Percentiles rank a stretch among this genome's conserved stretches.
phyloP scores from a whole-genome alignment of 2,113 vertebrate genomes.

The Fulmarus glacialis region DNA sequence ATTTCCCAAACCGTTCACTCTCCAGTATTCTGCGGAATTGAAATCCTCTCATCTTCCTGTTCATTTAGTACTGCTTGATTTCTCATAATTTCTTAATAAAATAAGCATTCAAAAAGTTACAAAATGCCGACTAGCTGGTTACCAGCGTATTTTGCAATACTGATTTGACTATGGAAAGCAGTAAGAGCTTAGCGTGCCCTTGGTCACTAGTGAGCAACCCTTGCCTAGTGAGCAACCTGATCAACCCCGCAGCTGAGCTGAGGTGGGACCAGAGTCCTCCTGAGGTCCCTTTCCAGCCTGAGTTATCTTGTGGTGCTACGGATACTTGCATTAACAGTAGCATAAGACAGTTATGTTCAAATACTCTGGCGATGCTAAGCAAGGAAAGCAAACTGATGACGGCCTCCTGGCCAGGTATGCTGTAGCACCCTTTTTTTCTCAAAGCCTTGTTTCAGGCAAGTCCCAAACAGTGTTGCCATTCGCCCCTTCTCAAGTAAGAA shows the following conservation, averaged over 20 bases:
- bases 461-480: background rate
- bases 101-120: background rate
- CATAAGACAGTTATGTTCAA: rapidly evolving
- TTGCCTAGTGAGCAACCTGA: background rate
- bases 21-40: background rate
- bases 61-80: background rate
- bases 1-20: background rate
- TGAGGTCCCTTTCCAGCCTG: background rate
- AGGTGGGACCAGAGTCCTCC: background rate
- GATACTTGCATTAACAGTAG: background rate
- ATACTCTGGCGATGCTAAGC: background rate
- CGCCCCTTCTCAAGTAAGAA: background rate
- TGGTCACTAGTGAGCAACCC: background rate
- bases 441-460: background rate
- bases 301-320: background rate
- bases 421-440: background rate
- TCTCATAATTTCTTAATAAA: background rate
- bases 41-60: background rate
- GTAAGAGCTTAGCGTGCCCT: background rate
- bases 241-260: rapidly evolving
- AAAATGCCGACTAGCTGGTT: background rate
- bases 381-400: background rate
- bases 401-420: background rate
- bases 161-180: background rate
- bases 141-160: background rate